Conservation (phyloP, 2,113 vertebrate genomes). For the Artemisiospiza belli region DNA sequence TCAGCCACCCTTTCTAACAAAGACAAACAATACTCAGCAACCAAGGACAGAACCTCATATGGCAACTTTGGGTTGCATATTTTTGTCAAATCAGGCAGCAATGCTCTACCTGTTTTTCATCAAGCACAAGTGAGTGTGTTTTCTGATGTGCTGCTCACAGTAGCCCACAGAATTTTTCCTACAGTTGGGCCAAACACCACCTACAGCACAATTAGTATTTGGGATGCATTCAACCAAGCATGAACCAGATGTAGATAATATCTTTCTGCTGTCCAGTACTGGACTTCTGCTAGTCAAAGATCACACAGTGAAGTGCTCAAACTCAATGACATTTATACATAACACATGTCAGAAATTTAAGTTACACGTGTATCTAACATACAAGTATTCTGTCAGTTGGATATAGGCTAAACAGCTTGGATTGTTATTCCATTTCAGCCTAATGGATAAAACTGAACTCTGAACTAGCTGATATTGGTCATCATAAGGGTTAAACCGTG, state of each 20-base stretch:
- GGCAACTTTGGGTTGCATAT: background rate
- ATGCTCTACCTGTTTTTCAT: background rate
- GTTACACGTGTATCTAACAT: background rate
- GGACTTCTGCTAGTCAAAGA: background rate
- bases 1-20: background rate
- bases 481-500: background rate
- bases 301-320: background rate
- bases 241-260: background rate
- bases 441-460: background rate
- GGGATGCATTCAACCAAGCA: background rate
- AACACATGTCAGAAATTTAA: background rate
- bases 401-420: background rate
- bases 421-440: background rate
- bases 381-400: background rate
- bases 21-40: background rate
- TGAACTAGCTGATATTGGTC: background rate
- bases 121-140: background rate
- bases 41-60: background rate
- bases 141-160: background rate
- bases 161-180: background rate
- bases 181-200: background rate
- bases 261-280: background rate
- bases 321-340: background rate
- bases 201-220: background rate
- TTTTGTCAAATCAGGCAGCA: background rate